Evolutionary conservation across 2,888 invertebrate species (phyloP).

Genomic region (Malthinus flaveolus): DNA sequence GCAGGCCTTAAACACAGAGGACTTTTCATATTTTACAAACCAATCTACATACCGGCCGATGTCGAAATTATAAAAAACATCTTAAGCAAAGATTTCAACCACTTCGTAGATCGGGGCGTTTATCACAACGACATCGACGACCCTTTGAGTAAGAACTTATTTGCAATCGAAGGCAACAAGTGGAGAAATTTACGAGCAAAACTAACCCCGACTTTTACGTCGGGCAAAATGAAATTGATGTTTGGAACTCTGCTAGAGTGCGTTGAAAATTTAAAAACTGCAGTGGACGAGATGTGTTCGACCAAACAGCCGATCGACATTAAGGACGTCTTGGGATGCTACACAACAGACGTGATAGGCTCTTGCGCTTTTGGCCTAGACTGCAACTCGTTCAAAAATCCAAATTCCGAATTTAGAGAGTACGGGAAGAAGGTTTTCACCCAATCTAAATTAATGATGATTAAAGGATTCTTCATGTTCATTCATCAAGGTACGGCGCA

Average conservation of each 20-base stretch:
- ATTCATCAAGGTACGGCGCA: constrained; percentile 32
- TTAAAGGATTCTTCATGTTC: constrained; percentile 15
- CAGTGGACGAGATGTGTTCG: constrained; percentile 7
- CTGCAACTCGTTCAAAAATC: constrained; percentile 59
- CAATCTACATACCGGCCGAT: neutral
- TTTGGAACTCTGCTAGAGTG: constrained; percentile 24
- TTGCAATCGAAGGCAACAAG: neutral
- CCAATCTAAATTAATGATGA: constrained; percentile 5
- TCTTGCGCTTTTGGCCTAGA: constrained; percentile 64
- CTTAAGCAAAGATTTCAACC: neutral
- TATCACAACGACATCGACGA: neutral
- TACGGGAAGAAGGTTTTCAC: constrained; percentile 32
- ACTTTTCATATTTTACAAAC: neutral
- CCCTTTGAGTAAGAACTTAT: neutral
- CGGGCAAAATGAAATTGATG: constrained; percentile 35
- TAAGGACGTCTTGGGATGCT: constrained; percentile 57
- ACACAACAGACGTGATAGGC: constrained; percentile 62
- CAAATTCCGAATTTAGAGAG: constrained; percentile 56
- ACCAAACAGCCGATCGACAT: constrained; percentile 23
- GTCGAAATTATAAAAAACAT: neutral
- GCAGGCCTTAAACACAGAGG: neutral
- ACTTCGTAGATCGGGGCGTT: neutral
- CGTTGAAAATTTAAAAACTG: constrained; percentile 12
- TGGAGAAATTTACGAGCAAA: constrained; percentile 17
- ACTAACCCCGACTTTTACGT: constrained; percentile 32